Evolutionary conservation across 2,113 vertebrate species (phyloP), one percentile per base, ranked within the genome.

Genomic region (Pedionomus torquatus): DNA sequence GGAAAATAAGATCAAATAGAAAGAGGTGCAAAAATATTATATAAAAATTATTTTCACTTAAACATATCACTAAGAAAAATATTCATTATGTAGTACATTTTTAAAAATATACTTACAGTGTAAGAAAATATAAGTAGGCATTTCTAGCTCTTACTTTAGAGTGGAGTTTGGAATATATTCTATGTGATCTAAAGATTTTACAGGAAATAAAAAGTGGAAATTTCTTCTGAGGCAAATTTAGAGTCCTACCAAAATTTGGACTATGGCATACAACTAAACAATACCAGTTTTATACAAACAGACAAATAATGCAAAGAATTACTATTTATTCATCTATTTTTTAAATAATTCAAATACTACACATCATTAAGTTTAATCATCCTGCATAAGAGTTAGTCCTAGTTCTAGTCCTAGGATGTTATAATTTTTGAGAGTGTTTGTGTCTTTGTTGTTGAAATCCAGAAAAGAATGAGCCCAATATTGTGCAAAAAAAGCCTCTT

Each of bases 81-180:
- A 57, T 15, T 11, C 30, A 43, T 54, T 10, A 5, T 44, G 58
- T 35, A 13, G 5, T 75, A 19, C 18, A 18, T 58, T 33, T 46
- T 54, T 33, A 19, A 7, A 16, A 48, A 51, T 46, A 10, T n/a
- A 5, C 1, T 17, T 63, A 19, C 2, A 12, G 5, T 35, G 1
- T 55, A 68, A 49, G 10, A 68, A 54, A 77, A 15, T 20, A 5
- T 51, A 57, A 74, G 19, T 7, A 70, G 4, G 2, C 26, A 2
- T 48, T 72, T 79, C 37, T n/a, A 46, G 5, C 7, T 54, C 72
- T 87, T 81, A 43, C 3, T 81, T 60, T 51, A 52, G 7, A 15
- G 2, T 31, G 1, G 2, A 61, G 48, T 74, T 72, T 77, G 9
- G 37, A 74, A 75, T 20, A 17, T 69, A 64, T 78, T 75, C 25